These are phyloP conservation scores for Myrmecophaga tridactyla DNA, from an alignment of 2,113 vertebrate species.

Conservation along the genomic window DNA sequence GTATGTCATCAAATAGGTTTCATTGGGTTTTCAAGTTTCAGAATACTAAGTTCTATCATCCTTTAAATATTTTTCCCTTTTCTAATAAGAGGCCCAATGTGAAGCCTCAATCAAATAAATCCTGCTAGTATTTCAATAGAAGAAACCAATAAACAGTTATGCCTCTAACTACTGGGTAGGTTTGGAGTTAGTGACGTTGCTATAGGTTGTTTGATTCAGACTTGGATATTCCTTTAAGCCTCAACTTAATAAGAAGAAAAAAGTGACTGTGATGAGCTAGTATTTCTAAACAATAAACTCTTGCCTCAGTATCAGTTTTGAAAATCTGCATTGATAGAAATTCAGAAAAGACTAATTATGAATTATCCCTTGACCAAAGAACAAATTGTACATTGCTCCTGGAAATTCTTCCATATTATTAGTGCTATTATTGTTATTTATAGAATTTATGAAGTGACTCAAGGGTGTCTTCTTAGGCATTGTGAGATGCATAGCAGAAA, in stretches of 20 bases:
- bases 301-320: slow-evolving; percentile 48
- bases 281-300: slow-evolving; percentile 27
- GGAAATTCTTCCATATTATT: slow-evolving; percentile 12
- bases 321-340: slow-evolving; percentile 52
- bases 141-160: background rate
- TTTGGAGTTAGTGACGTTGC: background rate
- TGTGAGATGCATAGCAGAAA: slow-evolving; percentile 1
- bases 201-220: background rate
- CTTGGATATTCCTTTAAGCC: background rate
- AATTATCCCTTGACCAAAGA: slow-evolving; percentile 39
- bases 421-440: slow-evolving; percentile 46
- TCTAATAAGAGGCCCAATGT: background rate
- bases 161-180: background rate
- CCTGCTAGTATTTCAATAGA: background rate
- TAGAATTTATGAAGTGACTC: slow-evolving; percentile 46
- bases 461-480: background rate
- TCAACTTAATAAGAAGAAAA: background rate
- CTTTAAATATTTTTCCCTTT: background rate
- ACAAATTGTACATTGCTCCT: slow-evolving; percentile 44
- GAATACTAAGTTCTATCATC: background rate
- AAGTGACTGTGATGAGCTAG: background rate
- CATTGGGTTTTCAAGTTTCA: background rate
- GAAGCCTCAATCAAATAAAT: background rate
- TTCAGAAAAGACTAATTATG: slow-evolving; percentile 47
- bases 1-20: background rate